Conservation (phyloP, 2,797 vertebrate species). For the Pantherophis alleghaniensis region DNA sequence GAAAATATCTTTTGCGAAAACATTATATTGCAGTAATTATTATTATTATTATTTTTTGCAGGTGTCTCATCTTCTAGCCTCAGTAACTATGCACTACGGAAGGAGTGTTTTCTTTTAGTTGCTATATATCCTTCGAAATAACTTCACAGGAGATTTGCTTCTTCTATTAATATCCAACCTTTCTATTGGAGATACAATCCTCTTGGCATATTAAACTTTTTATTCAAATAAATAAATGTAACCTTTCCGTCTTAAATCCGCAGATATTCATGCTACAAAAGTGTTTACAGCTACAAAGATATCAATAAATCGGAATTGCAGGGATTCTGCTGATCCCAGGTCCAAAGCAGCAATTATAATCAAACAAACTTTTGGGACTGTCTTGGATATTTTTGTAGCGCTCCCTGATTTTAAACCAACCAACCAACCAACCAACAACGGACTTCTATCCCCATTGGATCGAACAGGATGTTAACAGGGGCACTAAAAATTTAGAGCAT, state of each 20-base stretch:
- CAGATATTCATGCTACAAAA: not conserved
- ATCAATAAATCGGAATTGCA: not conserved
- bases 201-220: not conserved
- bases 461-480: not conserved
- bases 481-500: not conserved
- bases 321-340: not conserved
- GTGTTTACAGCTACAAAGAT: not conserved
- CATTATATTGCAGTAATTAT: not conserved
- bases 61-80: not conserved
- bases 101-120: not conserved
- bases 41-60: not conserved
- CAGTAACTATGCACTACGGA: not conserved
- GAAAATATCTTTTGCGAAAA: not conserved
- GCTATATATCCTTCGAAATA: not conserved
- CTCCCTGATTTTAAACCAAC: not conserved
- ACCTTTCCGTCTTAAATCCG: not conserved
- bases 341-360: not conserved
- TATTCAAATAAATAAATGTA: not conserved
- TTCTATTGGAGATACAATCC: not conserved
- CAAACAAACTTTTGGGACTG: not conserved
- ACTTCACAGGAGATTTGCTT: not conserved
- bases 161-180: not conserved
- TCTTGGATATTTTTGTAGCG: not conserved
- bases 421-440: not conserved
- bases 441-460: not conserved